Evolutionary conservation across 92 coral and sea anemone species (phyloP), one percentile per base, ranked within the genome.

Genomic region (Zoanthus sociatus): DNA sequence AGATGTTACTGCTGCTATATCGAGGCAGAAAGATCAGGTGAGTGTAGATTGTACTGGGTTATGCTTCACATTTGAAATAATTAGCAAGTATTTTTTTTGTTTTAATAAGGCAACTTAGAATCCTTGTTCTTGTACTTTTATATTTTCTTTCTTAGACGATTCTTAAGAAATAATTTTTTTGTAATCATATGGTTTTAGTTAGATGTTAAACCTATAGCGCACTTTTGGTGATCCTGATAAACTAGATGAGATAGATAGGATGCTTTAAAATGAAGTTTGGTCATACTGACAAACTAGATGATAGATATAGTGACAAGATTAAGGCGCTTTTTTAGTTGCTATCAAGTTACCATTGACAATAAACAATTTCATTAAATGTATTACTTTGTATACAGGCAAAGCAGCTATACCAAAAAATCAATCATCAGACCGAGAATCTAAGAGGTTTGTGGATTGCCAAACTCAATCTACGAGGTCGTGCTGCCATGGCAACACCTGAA

Each of bases 391-490:
- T 26, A 9, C 73, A 92, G 94, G 97, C 99, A 51, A 97, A 97
- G 70, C 97, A 97, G 83, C 84, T 97, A 64, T 97, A 97, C 77
- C 98, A 95, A 92, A 97, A 97, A 93, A 91, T 97, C 63, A 97
- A 92, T 76, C 99, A 93, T 55, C 99, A 97, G 83, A 95, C 99
- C 0, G 99, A 97, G 84, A 90, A 94, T 5, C 94, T 97, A 33
- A 94, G 94, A 64, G 99, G 99, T 77, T 72, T 97, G 84, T 97
- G 99, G 99, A 93, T 97, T 72, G 99, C 99, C 48, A 97, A 97
- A 88, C 93, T 97, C 33, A 97, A 97, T 82, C 91, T 97, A 17
- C 97, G 98, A 60, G 99, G 99, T 33, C 99, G 98, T 42, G 87
- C 98, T 83, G 89, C 99, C 84, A 97, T 97, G 94, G 99, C 99